Evolutionary conservation across 2,888 invertebrate genomes (phyloP), one percentile per base, ranked within the genome.

Genomic region (Drosophila neutralis): DNA sequence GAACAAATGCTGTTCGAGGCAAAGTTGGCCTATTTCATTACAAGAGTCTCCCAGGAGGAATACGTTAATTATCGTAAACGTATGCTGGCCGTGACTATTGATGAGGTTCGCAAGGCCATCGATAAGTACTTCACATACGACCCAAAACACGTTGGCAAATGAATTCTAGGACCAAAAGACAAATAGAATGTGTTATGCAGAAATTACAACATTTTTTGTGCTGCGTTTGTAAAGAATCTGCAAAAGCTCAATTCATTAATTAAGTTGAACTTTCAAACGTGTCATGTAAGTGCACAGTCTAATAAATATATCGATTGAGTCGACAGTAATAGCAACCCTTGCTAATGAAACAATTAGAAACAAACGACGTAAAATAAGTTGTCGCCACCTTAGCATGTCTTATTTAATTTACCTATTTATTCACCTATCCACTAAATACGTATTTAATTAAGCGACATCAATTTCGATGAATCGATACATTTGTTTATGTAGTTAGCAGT

Each of bases 1-100:
- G 94, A 95, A 4, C 95, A 96, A 89, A 96, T 96, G 76, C 93
- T 98, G 0, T 95, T 96, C 78, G 98, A 98, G 93, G 97, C 98
- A 0, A 98, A 98, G 93, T 93, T 96, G 61, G 95, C 95, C 65
- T 94, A 95, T 74, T 98, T 98, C 92, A 91, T 96, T 0, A 94
- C 95, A 66, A 95, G 96, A n/a, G 93, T 98, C 7, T 96, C 96
- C 0, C 96, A 97, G 77, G 96, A 97, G 61, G 95, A 97, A 90
- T 95, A 97, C 92, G 95, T 97, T 89, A 94, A 95, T 38, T 97
- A 97, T 85, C 94, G 98, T 59, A 94, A 95, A 60, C 94, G 95
- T 48, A 94, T 98, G 51, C 94, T 97, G 89, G 94, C 94, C 6
- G 97, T 97, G 0, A 95, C 95, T n/a, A 94, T 94, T 73, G 94